Evolutionary conservation across 2,888 invertebrate genomes (phyloP).

Genomic region (Amitus sp.): DNA sequence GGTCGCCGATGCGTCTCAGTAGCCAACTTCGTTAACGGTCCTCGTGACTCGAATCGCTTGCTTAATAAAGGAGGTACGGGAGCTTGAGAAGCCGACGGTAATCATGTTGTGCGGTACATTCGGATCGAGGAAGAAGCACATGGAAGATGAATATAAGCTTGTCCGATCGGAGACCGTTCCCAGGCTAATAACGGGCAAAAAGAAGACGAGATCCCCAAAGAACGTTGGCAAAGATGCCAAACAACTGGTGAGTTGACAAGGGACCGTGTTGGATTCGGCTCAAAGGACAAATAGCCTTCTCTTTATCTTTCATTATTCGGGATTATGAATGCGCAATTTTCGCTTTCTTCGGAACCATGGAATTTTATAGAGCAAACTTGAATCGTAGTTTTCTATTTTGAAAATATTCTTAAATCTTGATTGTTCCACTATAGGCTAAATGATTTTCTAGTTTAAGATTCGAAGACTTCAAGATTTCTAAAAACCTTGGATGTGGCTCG

Average conservation of each 20-base stretch:
- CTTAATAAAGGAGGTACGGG: constrained; percentile 3
- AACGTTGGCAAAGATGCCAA: background rate
- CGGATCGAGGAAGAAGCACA: constrained; percentile 48
- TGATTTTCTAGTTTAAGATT: too few species aligned
- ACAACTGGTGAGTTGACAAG: background rate
- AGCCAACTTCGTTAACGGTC: constrained; percentile 3
- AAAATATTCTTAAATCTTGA: too few species aligned
- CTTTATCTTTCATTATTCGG: too few species aligned
- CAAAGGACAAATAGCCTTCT: too few species aligned
- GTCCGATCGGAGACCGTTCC: constrained; percentile 51
- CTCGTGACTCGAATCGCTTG: constrained; percentile 1
- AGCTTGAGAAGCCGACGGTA: constrained; percentile 7
- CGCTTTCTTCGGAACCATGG: too few species aligned
- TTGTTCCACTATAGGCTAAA: too few species aligned
- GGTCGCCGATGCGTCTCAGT: background rate
- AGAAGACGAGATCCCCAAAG: constrained; percentile 37
- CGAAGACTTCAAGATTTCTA: too few species aligned
- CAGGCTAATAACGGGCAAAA: constrained; percentile 46
- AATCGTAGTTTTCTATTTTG: too few species aligned
- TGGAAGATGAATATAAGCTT: constrained; percentile 57
- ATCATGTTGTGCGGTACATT: constrained; percentile 60
- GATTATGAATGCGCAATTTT: too few species aligned
- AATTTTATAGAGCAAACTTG: too few species aligned
- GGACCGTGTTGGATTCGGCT: too few species aligned
- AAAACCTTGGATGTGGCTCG: too few species aligned